Percentiles rank a stretch among this genome's conserved stretches.
Evolutionary conservation across 2,113 vertebrate species (phyloP).

Genomic region (Sebastes schlegelii): DNA sequence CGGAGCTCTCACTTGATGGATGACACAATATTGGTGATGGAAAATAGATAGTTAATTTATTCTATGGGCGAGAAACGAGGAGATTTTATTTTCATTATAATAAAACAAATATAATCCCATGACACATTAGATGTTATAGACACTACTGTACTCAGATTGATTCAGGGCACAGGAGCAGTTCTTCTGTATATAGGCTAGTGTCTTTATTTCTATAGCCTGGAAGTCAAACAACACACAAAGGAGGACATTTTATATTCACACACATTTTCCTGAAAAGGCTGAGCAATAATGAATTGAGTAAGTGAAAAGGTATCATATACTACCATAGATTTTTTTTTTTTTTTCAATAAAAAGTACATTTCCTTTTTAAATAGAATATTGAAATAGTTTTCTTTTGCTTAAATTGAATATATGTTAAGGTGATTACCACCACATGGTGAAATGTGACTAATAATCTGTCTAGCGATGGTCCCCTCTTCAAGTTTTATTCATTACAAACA

Average conservation of each 20-base stretch:
- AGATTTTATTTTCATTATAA: not conserved
- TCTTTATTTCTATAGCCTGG: slow-evolving; percentile 74
- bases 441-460: slow-evolving; percentile 4
- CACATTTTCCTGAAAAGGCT: slow-evolving; percentile 24
- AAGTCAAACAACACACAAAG: slow-evolving; percentile 68
- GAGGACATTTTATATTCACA: slow-evolving; percentile 56
- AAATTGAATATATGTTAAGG: not conserved
- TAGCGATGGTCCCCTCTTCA: slow-evolving; percentile 32
- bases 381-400: slow-evolving; percentile 2
- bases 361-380: slow-evolving; percentile 44
- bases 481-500: slow-evolving; percentile 31
- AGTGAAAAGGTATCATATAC: slow-evolving; percentile 21
- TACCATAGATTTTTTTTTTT: not conserved
- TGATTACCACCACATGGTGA: slow-evolving; percentile 11
- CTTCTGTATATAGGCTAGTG: slow-evolving; percentile 31
- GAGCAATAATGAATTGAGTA: slow-evolving; percentile 19
- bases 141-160: slow-evolving; percentile 4
- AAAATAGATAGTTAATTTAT: not conserved
- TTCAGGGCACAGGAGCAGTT: slow-evolving; percentile 21
- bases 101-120: not conserved
- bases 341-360: slow-evolving; percentile 52
- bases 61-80: not conserved
- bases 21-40: not conserved
- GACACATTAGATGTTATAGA: not conserved
- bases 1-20: not conserved